Evolutionary conservation across 2,113 vertebrate genomes (phyloP).

Genomic region (Limanda limanda): DNA sequence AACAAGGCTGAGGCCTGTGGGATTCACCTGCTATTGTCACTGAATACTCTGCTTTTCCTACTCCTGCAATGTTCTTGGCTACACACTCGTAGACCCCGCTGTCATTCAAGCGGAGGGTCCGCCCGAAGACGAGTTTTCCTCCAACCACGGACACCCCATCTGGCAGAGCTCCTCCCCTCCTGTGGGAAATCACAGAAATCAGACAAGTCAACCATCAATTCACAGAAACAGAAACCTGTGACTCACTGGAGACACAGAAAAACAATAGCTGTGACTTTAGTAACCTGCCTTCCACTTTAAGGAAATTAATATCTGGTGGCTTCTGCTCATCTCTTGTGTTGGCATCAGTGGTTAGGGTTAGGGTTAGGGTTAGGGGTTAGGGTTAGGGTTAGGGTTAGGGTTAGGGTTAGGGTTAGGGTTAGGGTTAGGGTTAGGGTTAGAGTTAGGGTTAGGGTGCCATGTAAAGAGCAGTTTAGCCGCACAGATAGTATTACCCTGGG

Average conservation of each 20-base stretch:
- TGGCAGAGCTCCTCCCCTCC: slow-evolving; percentile 84
- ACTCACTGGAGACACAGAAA: slow-evolving; percentile 14
- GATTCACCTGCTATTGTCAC: slow-evolving; percentile 78
- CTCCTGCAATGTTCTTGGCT: slow-evolving; percentile 81
- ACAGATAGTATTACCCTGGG: slow-evolving; percentile 1
- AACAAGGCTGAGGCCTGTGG: background rate
- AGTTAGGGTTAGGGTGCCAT: too few species aligned
- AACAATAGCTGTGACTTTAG: background rate
- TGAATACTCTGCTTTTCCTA: slow-evolving; percentile 64
- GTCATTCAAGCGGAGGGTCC: slow-evolving; percentile 77
- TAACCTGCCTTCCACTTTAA: background rate
- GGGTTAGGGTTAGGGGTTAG: too few species aligned
- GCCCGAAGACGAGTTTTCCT: slow-evolving; percentile 82
- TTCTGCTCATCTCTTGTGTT: background rate
- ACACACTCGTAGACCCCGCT: slow-evolving; percentile 86
- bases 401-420: too few species aligned
- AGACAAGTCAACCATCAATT: background rate
- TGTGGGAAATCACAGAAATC: slow-evolving; percentile 57
- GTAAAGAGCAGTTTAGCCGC: slow-evolving; percentile 43
- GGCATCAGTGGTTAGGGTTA: background rate
- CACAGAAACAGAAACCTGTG: background rate
- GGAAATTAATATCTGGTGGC: background rate
- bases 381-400: too few species aligned
- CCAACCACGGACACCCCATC: slow-evolving; percentile 70
- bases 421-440: too few species aligned